A percentile compares a stretch with the other conserved stretches of the same genome.
These are phyloP conservation scores for Colistium nudipinnis DNA, from an alignment of 2,113 vertebrate genomes.

Conservation along the genomic window DNA sequence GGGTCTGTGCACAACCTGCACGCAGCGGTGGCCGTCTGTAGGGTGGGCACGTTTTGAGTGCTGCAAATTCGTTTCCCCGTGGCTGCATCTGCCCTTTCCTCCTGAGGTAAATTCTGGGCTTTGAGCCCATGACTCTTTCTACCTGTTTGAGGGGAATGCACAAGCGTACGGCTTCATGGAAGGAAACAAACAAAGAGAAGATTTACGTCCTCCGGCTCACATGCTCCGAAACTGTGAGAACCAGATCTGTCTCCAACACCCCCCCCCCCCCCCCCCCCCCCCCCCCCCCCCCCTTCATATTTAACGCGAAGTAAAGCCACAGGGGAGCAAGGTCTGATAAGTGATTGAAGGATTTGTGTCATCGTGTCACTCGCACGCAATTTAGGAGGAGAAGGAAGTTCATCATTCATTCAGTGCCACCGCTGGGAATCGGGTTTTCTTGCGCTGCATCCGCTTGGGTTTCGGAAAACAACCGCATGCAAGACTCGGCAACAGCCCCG, in stretches of 20 bases:
- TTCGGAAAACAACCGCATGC: slow-evolving; percentile 37
- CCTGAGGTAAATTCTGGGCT: too few species aligned
- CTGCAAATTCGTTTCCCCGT: slow-evolving; percentile 62
- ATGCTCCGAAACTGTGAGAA: too few species aligned
- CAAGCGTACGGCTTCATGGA: too few species aligned
- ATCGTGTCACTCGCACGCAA: slow-evolving; percentile 35
- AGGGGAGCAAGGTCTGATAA: slow-evolving; percentile 44
- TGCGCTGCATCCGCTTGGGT: slow-evolving; percentile 29
- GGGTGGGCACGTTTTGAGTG: too few species aligned
- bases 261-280: slow-evolving; percentile 15
- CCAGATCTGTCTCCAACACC: neutral
- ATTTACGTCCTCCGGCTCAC: slow-evolving; percentile 20
- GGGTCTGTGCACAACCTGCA: slow-evolving; percentile 48
- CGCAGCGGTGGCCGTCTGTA: slow-evolving; percentile 53
- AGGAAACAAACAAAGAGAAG: slow-evolving; percentile 7
- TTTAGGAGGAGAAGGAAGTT: slow-evolving; percentile 62
- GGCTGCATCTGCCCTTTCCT: slow-evolving; percentile 33
- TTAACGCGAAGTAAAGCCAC: slow-evolving; percentile 30
- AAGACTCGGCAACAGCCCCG: slow-evolving; percentile 43
- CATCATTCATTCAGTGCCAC: slow-evolving; percentile 61
- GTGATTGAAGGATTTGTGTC: slow-evolving; percentile 76
- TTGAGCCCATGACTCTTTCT: too few species aligned
- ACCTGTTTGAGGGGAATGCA: too few species aligned
- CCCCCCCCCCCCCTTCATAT: slow-evolving; percentile 21
- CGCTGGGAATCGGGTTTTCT: slow-evolving; percentile 27